Percentiles rank a stretch among this genome's conserved stretches.
Conservation (phyloP, 2,888 invertebrate genomes). For the Chrysopilus asiliformis region DNA sequence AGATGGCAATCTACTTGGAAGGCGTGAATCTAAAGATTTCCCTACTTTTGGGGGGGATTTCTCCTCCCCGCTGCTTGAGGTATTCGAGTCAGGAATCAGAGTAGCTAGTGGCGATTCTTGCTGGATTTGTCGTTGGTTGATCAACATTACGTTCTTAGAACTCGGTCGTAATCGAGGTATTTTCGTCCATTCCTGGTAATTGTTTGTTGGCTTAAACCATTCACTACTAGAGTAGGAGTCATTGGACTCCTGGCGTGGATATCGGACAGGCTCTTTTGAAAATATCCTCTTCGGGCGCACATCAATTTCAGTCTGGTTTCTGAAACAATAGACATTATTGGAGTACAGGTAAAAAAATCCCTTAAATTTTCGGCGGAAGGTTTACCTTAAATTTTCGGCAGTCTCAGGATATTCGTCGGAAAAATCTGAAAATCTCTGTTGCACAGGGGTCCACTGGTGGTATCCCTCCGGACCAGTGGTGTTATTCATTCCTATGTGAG, state of each 20-base stretch:
- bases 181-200: slow-evolving; percentile 31
- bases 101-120: slow-evolving; percentile 31
- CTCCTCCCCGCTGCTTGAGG: slow-evolving; percentile 31
- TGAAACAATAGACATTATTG: too few relatives aligned
- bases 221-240: slow-evolving; percentile 29
- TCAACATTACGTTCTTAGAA: slow-evolving; percentile 34
- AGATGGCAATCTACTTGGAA: too few relatives aligned
- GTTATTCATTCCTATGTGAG: too few relatives aligned
- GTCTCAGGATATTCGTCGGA: slow-evolving; percentile 20
- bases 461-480: too few relatives aligned
- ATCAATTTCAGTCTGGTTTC: slow-evolving; percentile 15
- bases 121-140: slow-evolving; percentile 23
- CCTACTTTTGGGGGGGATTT: slow-evolving; percentile 18
- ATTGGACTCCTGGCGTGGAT: slow-evolving; percentile 20
- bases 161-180: slow-evolving; percentile 33
- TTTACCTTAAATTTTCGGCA: slow-evolving; percentile 23
- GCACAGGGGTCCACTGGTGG: not conserved
- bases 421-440: slow-evolving; percentile 19
- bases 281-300: slow-evolving; percentile 15
- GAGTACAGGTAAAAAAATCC: too few relatives aligned
- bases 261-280: slow-evolving; percentile 10
- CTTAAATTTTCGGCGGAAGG: not conserved
- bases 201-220: slow-evolving; percentile 29
- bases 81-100: slow-evolving; percentile 32
- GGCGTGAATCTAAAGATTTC: too few relatives aligned